Conservation (phyloP, 2,113 vertebrate species). For the Poecile atricapillus region DNA sequence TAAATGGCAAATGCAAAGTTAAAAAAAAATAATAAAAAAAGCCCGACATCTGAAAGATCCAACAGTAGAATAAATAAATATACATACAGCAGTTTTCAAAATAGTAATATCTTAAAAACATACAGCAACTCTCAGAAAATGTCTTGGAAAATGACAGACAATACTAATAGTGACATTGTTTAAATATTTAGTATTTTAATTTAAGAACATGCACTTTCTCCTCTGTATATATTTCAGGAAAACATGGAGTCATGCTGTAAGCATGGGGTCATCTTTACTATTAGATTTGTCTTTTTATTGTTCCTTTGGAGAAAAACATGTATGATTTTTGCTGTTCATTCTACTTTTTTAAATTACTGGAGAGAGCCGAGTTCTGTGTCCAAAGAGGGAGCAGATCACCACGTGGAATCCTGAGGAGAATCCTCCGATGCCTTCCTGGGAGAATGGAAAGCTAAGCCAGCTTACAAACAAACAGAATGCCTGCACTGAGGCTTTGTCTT, state of each 20-base stretch:
- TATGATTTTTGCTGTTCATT: not conserved
- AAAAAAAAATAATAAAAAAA: conserved; percentile 10
- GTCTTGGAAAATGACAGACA: not conserved
- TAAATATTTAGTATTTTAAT: conserved; percentile 33
- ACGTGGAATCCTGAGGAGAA: accelerated
- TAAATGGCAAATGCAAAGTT: conserved; percentile 21
- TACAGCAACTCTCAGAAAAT: not conserved
- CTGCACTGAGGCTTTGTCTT: not conserved
- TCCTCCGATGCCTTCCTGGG: not conserved
- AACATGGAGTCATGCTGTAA: not conserved
- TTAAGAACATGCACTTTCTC: not conserved
- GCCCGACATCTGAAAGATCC: not conserved
- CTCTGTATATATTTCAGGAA: not conserved
- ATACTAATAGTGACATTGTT: not conserved
- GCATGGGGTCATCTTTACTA: not conserved
- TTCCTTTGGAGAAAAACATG: not conserved
- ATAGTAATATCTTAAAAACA: not conserved
- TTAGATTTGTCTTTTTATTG: not conserved
- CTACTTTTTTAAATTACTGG: not conserved
- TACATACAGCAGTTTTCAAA: conserved; percentile 8
- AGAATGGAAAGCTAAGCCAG: not conserved
- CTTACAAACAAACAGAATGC: not conserved
- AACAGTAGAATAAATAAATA: conserved; percentile 64
- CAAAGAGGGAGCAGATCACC: not conserved
- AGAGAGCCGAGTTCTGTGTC: accelerated